phyloP scores from a whole-genome alignment of 2,113 vertebrate genomes.

The Bagarius yarrelli region DNA sequence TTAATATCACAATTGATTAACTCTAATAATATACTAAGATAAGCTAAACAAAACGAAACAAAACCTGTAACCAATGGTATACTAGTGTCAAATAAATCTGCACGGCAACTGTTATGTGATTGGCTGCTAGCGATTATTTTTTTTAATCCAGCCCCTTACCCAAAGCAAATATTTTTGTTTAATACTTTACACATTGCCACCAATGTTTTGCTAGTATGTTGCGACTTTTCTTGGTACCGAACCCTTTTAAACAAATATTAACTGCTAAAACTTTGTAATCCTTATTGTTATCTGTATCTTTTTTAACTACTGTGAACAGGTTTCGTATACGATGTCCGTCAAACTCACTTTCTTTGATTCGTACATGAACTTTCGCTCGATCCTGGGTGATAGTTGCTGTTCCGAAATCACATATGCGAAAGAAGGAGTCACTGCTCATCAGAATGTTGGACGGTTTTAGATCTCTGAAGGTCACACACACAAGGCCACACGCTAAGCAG shows the following conservation, averaged over 20 bases:
- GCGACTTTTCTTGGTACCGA: not conserved
- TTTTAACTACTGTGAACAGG: not conserved
- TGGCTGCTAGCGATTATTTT: too few relatives aligned
- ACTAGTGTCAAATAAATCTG: not conserved
- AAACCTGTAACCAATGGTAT: not conserved
- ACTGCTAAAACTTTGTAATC: not conserved
- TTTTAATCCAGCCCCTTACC: not conserved
- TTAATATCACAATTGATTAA: not conserved
- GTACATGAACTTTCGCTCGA: constrained; percentile 71
- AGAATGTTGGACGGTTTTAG: constrained; percentile 79
- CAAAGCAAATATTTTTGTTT: not conserved
- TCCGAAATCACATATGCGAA: constrained; percentile 72
- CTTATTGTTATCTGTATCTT: too few relatives aligned
- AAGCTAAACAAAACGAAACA: not conserved
- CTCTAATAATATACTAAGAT: not conserved
- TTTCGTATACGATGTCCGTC: not conserved
- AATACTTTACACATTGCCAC: not conserved
- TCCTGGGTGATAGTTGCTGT: constrained; percentile 65
- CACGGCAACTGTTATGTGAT: not conserved
- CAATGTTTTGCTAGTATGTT: not conserved
- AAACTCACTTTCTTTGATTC: constrained; percentile 67
- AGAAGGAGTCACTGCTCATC: constrained; percentile 55
- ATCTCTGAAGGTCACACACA: constrained; percentile 66
- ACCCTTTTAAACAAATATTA: not conserved
- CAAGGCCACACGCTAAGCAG: not conserved